Conservation (phyloP, 2,797 vertebrate genomes). For the Antrozous pallidus region DNA sequence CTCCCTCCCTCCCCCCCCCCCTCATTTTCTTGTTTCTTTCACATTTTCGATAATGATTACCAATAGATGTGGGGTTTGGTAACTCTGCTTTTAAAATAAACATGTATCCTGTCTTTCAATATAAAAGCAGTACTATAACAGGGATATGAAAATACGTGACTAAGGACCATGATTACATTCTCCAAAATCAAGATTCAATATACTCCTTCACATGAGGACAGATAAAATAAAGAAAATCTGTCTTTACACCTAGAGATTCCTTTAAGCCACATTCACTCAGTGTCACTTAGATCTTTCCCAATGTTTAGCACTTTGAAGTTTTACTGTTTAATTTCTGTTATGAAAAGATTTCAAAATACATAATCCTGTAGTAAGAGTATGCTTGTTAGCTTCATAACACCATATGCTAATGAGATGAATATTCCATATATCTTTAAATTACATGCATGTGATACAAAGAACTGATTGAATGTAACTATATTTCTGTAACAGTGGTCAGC, state of each 20-base stretch:
- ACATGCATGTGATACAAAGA: neutral
- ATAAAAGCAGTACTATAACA: constrained; percentile 37
- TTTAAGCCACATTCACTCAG: constrained; percentile 52
- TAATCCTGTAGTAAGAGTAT: neutral
- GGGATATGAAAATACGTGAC: neutral
- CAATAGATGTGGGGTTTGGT: constrained; percentile 10
- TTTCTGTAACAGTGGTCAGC: too few relatives aligned
- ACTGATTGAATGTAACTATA: neutral
- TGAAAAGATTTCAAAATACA: neutral
- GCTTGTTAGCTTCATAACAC: neutral
- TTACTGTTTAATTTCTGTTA: constrained; percentile 28
- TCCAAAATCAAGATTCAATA: constrained; percentile 80
- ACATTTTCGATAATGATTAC: neutral
- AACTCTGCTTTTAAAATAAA: constrained; percentile 42
- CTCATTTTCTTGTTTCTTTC: neutral
- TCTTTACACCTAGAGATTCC: constrained; percentile 47
- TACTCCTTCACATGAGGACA: constrained; percentile 67
- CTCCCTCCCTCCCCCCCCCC: neutral
- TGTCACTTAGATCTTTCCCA: constrained; percentile 37
- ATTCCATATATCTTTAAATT: neutral
- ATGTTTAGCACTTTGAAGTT: constrained; percentile 5
- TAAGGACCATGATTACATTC: constrained; percentile 59
- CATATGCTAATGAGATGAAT: constrained; percentile 25
- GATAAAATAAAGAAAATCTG: constrained; percentile 69
- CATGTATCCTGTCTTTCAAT: neutral